A percentile compares a stretch with the other conserved stretches of the same genome.
These are phyloP conservation scores for Mythimna ferrago DNA, from an alignment of 2,888 invertebrate species.

Conservation along the genomic window DNA sequence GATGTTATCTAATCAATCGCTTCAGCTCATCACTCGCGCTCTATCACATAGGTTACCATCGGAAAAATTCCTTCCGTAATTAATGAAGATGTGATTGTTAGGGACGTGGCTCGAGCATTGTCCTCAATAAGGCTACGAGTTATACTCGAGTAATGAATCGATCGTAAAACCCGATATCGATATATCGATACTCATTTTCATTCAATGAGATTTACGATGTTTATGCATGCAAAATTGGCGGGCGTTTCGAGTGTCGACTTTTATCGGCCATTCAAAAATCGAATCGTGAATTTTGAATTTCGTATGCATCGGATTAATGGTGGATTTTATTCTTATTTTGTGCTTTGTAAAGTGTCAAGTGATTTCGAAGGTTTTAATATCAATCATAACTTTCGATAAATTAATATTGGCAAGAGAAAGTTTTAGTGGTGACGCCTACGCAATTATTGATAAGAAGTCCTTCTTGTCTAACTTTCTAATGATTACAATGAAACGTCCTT, in stretches of 20 bases:
- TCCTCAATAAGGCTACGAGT: constrained; percentile 78
- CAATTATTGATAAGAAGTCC: constrained; percentile 34
- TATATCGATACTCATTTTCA: constrained; percentile 86
- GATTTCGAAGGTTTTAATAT: constrained; percentile 63
- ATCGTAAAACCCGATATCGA: constrained; percentile 83
- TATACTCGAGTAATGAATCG: constrained; percentile 80
- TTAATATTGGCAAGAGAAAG: constrained; percentile 55
- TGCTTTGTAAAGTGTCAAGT: constrained; percentile 72
- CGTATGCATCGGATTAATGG: constrained; percentile 81
- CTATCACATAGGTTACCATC: constrained; percentile 70
- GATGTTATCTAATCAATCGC: constrained; percentile 34
- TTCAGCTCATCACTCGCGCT: constrained; percentile 67
- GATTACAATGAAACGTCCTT: constrained; percentile 33
- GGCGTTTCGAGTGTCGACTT: constrained; percentile 84
- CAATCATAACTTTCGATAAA: constrained; percentile 58
- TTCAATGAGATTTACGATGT: constrained; percentile 88
- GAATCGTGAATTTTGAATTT: constrained; percentile 68
- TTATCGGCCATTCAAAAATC: constrained; percentile 86
- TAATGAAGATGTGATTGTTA: constrained; percentile 86
- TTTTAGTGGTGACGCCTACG: constrained; percentile 33
- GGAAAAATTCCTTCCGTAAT: constrained; percentile 84
- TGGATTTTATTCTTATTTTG: constrained; percentile 74
- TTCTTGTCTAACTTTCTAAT: constrained; percentile 46
- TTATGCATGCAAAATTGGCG: constrained; percentile 86
- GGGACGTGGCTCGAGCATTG: constrained; percentile 76